phyloP scores from a whole-genome alignment of 2,888 invertebrate genomes.

The Lasioglossum figueresi region DNA sequence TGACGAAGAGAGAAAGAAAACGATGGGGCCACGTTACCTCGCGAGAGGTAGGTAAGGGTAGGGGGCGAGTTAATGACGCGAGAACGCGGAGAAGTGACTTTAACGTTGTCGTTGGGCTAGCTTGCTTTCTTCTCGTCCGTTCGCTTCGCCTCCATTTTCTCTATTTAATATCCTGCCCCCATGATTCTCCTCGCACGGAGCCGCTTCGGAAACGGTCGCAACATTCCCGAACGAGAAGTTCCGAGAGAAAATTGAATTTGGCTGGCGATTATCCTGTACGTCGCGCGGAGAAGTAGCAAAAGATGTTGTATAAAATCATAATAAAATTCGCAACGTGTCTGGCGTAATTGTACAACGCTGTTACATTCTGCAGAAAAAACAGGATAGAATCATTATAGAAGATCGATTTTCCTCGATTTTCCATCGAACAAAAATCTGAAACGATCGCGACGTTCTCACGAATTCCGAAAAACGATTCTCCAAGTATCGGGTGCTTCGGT shows the following conservation, averaged over 20 bases:
- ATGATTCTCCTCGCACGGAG: not conserved
- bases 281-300: too few species aligned
- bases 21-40: not conserved
- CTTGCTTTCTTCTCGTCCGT: conserved; percentile 24
- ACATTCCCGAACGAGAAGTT: not conserved
- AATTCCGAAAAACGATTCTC: not conserved
- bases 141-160: conserved; percentile 21
- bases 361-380: too few species aligned
- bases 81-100: conserved; percentile 60
- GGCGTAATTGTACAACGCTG: too few species aligned
- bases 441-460: not conserved
- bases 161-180: conserved; percentile 30
- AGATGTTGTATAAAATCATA: too few species aligned
- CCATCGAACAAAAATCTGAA: too few species aligned
- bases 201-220: not conserved
- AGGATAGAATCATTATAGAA: too few species aligned
- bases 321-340: too few species aligned
- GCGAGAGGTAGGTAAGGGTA: not conserved
- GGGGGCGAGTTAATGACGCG: conserved; percentile 57
- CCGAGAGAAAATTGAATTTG: not conserved
- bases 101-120: conserved; percentile 46
- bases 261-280: too few species aligned
- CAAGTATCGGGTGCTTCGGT: too few species aligned
- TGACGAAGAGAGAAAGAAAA: conserved; percentile 59
- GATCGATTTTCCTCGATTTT: not conserved